Evolutionary conservation across 2,113 vertebrate genomes (phyloP).

Genomic region (Poecile atricapillus): DNA sequence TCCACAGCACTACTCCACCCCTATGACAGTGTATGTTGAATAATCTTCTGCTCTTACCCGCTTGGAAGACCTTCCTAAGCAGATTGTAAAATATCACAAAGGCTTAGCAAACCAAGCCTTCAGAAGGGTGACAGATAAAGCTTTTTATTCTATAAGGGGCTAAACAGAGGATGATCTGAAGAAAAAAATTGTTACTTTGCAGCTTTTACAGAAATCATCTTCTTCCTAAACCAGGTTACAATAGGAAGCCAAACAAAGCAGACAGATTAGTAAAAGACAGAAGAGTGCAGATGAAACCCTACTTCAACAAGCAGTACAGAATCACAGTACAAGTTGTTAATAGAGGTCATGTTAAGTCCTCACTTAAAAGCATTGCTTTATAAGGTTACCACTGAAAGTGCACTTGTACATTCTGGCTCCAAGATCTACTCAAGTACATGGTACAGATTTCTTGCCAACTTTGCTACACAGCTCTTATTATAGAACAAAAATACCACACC

Average conservation of each 20-base stretch:
- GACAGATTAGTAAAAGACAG: not conserved
- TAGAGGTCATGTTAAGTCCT: not conserved
- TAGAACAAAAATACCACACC: slow-evolving; percentile 21
- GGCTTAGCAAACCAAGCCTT: not conserved
- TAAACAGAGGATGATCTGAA: not conserved
- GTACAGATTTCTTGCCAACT: slow-evolving; percentile 20
- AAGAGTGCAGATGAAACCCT: not conserved
- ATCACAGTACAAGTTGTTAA: not conserved
- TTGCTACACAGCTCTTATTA: slow-evolving; percentile 30
- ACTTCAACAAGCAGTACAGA: not conserved
- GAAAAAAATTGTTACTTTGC: not conserved
- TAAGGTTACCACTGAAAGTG: slow-evolving; percentile 29
- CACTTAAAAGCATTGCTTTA: slow-evolving; percentile 50
- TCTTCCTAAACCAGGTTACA: not conserved
- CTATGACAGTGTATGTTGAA: not conserved
- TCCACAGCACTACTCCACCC: not conserved
- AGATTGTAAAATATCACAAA: not conserved
- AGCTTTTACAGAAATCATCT: not conserved
- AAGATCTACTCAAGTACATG: slow-evolving; percentile 4
- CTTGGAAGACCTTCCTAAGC: not conserved
- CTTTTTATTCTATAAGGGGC: not conserved
- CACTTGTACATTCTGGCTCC: not conserved
- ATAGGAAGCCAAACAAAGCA: not conserved
- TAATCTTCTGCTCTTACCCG: not conserved
- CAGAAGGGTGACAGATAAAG: not conserved